phyloP scores from a whole-genome alignment of 2,113 vertebrate species.

The Oryctolagus cuniculus region mOryCun1.1 NC_091436.1:108454001-108454500 shows the following conservation, averaged over 20 bases:
- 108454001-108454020: slow-evolving; percentile 2
- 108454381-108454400: slow-evolving; percentile 25
- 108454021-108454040: neutral
- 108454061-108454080: neutral
- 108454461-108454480: slow-evolving; percentile 26
- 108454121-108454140: neutral
- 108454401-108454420: neutral
- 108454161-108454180: slow-evolving; percentile 26
- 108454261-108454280: neutral
- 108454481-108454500: neutral
- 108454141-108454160: neutral
- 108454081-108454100: slow-evolving; percentile 8
- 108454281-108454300: neutral
- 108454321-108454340: neutral
- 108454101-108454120: neutral
- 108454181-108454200: slow-evolving; percentile 23
- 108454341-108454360: slow-evolving; percentile 17
- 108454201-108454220: neutral
- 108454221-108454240: neutral
- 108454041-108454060: neutral
- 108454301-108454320: neutral
- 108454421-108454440: neutral
- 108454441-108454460: neutral
- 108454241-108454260: neutral
- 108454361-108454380: slow-evolving; percentile 21